phyloP scores from a whole-genome alignment of 2,113 vertebrate species.

The Poecile atricapillus region DNA sequence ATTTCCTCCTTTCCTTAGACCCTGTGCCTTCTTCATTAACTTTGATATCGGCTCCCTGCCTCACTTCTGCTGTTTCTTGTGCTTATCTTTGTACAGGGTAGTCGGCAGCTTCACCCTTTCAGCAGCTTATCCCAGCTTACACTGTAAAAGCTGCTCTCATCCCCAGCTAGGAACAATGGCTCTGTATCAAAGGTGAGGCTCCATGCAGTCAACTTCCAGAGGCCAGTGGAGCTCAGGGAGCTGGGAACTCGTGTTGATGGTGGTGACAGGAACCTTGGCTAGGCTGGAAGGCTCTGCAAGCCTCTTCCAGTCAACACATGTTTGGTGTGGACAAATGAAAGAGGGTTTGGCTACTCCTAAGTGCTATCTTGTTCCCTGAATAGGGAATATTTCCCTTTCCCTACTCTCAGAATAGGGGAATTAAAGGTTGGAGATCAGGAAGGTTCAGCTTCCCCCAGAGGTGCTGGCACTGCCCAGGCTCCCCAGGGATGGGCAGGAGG shows the following conservation, averaged over 20 bases:
- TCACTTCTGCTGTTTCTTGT: slow-evolving; percentile 29
- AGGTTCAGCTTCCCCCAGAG: neutral
- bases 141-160: neutral
- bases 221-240: neutral
- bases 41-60: slow-evolving; percentile 39
- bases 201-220: neutral
- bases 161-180: neutral
- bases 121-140: slow-evolving; percentile 1
- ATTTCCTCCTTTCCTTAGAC: slow-evolving; percentile 20
- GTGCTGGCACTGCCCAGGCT: neutral
- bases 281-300: neutral
- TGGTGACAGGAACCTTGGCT: neutral
- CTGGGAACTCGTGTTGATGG: neutral
- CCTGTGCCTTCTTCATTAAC: slow-evolving; percentile 25
- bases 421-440: accelerated
- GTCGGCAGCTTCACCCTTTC: neutral
- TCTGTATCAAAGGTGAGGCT: slow-evolving; percentile 20
- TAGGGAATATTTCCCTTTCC: neutral
- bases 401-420: neutral
- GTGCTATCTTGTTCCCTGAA: accelerated
- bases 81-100: slow-evolving; percentile 9
- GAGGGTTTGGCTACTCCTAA: neutral
- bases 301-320: neutral
- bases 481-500: neutral
- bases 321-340: neutral